Percentiles rank a stretch among this genome's conserved stretches.
phyloP scores from a whole-genome alignment of 2,797 vertebrate species.

The Lepidocolaptes lacrymiger region DNA sequence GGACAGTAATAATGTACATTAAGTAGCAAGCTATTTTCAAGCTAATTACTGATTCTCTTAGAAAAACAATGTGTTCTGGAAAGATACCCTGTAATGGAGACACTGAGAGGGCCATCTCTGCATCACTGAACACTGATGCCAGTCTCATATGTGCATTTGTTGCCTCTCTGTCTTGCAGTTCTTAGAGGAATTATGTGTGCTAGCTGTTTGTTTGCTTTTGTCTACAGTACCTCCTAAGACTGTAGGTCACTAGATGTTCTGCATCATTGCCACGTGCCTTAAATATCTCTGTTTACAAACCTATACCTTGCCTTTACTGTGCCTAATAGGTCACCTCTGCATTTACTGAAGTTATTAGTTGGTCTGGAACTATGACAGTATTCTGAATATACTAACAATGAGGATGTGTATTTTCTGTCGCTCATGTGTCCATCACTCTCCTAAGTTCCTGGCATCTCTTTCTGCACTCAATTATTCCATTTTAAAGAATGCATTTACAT shows the following conservation, averaged over 20 bases:
- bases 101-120: neutral
- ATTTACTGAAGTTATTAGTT: neutral
- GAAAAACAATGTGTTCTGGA: neutral
- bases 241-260: neutral
- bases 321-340: neutral
- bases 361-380: neutral
- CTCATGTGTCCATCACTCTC: accelerated
- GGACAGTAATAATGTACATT: neutral
- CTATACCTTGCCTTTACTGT: neutral
- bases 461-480: neutral
- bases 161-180: neutral
- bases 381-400: neutral
- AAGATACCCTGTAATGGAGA: neutral
- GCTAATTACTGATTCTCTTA: neutral
- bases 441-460: neutral
- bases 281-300: neutral
- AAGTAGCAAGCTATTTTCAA: neutral
- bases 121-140: neutral
- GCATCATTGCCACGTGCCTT: neutral
- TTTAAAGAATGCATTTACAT: neutral
- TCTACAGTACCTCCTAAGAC: neutral
- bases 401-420: neutral
- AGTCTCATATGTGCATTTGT: neutral
- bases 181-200: neutral
- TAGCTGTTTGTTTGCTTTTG: neutral